These are phyloP conservation scores for Pristionchus exspectatus DNA, from an alignment of 2,888 invertebrate genomes.

Conservation along the genomic window DNA sequence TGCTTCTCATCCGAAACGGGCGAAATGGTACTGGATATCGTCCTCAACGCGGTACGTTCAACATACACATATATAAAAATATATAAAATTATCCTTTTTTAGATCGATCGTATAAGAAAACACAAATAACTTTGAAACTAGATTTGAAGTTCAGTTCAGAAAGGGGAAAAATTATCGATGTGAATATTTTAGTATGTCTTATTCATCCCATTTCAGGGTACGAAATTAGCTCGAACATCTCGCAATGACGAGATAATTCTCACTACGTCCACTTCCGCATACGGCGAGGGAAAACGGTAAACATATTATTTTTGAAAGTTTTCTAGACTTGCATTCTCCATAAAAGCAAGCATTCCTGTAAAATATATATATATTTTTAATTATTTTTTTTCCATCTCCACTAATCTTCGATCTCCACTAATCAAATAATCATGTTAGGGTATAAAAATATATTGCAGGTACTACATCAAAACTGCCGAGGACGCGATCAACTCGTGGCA, in stretches of 20 bases:
- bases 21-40: constrained; percentile 62
- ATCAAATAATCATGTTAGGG: background rate
- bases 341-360: no score
- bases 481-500: constrained; percentile 62
- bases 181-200: no score
- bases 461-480: constrained; percentile 53
- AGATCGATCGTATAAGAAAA: background rate
- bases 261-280: constrained; percentile 46
- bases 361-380: no score
- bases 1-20: constrained; percentile 61
- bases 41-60: constrained; percentile 61
- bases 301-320: background rate
- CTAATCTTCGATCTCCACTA: no score
- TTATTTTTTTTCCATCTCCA: no score
- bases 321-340: no score
- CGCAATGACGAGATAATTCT: constrained; percentile 53
- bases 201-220: constrained; percentile 63
- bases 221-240: constrained; percentile 60
- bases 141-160: no score
- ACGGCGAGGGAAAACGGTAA: constrained; percentile 25
- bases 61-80: background rate
- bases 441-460: background rate
- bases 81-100: background rate
- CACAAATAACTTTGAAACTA: background rate
- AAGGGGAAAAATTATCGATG: background rate